Evolutionary conservation across 2,888 invertebrate genomes (phyloP).

Genomic region (Raillietiella orientalis): DNA sequence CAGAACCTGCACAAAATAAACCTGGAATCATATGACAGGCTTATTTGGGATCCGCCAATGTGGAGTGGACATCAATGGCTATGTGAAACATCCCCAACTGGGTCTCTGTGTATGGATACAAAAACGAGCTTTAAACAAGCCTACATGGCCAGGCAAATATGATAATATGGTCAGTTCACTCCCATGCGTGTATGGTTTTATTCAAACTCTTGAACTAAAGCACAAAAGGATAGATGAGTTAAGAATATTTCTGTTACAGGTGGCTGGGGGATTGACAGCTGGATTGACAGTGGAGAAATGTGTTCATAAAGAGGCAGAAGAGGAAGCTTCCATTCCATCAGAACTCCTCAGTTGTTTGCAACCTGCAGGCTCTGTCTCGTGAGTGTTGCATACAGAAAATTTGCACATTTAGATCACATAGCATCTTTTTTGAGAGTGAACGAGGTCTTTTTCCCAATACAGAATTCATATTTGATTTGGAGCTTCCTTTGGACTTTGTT

Average conservation of each 20-base stretch:
- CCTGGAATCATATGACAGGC: conserved; percentile 15
- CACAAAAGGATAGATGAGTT: no score
- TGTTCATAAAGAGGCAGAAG: conserved; percentile 67
- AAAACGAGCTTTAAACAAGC: conserved; percentile 58
- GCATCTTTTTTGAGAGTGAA: conserved; percentile 70
- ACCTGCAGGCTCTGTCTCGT: conserved; percentile 51
- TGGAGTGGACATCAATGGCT: conserved; percentile 81
- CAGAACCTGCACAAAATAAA: not conserved
- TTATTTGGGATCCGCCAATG: conserved; percentile 76
- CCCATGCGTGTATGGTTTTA: no score
- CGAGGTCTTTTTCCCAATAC: conserved; percentile 76
- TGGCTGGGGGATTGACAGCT: conserved; percentile 65
- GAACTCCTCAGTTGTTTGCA: conserved; percentile 40
- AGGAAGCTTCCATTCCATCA: conserved; percentile 64
- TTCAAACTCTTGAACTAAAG: no score
- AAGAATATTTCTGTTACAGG: no score
- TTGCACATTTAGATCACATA: not conserved
- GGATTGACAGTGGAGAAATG: conserved; percentile 64
- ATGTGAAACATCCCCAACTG: conserved; percentile 45
- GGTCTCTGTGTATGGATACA: conserved; percentile 76
- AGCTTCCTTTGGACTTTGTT: conserved; percentile 55
- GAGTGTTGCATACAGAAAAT: conserved; percentile 10
- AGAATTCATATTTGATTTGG: conserved; percentile 71
- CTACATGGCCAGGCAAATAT: conserved; percentile 83
- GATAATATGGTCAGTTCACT: conserved; percentile 38